Conservation (phyloP, 2,113 vertebrate species). For the Romanogobio albipinnatus region DNA sequence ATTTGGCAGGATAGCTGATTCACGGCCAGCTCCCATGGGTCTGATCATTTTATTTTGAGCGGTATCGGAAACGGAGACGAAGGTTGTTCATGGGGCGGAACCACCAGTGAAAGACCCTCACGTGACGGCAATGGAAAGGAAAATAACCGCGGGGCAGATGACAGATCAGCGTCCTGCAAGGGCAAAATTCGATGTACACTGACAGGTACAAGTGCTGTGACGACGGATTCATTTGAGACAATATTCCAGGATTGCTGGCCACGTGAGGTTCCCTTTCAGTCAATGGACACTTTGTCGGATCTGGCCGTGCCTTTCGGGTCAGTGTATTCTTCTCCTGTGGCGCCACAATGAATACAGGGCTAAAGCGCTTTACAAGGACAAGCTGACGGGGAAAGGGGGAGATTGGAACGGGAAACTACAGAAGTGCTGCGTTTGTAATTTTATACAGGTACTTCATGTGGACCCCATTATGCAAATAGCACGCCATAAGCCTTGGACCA, state of each 20-base stretch:
- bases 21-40: slow-evolving; percentile 18
- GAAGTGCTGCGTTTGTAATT: slow-evolving; percentile 50
- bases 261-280: slow-evolving; percentile 48
- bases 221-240: slow-evolving; percentile 66
- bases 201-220: slow-evolving; percentile 63
- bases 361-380: slow-evolving; percentile 56
- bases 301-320: slow-evolving; percentile 14
- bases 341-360: slow-evolving; percentile 48
- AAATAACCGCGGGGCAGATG: slow-evolving; percentile 47
- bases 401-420: slow-evolving; percentile 16
- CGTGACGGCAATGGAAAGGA: slow-evolving; percentile 26
- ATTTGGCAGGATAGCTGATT: slow-evolving; percentile 38
- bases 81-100: slow-evolving; percentile 21
- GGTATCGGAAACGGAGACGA: slow-evolving; percentile 23
- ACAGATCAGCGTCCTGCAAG: slow-evolving; percentile 36
- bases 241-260: slow-evolving; percentile 52
- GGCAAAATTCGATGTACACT: slow-evolving; percentile 49
- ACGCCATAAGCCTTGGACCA: slow-evolving; percentile 1
- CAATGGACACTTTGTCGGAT: slow-evolving; percentile 57
- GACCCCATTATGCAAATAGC: slow-evolving; percentile 20
- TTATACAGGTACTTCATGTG: slow-evolving; percentile 50
- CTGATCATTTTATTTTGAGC: slow-evolving; percentile 37
- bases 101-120: slow-evolving; percentile 25
- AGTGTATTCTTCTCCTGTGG: slow-evolving; percentile 46
- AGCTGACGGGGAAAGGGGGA: slow-evolving; percentile 23